Base-by-base conservation (phyloP, 2,888 invertebrate species). In the Aelia acuminata region DNA sequence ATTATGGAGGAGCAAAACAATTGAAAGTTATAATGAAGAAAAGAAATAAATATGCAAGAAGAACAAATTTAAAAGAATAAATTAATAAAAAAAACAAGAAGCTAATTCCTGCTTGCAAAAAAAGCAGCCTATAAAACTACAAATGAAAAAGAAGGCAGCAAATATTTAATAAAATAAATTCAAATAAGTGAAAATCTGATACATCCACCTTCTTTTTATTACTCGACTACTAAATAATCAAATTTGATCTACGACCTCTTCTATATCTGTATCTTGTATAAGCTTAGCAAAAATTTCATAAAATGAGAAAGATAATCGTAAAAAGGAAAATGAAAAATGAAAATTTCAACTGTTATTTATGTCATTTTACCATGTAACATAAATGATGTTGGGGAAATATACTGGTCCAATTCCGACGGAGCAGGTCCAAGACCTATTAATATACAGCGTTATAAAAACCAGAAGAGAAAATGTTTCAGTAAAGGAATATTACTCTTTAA, bases 261-360 rank as follows among this genome's bases (percentile, higher is more conserved):
- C 63, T 70, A 70, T 35, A 35, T 26, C 57, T 70, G 18, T 35
- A 70, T 5, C 5, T 31, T 35, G 35, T 7, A 35, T 70, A 70
- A 70, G 63, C 63, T 70, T 31, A 70, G 63, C 63, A 7, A 70
- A 3, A 13, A 70, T 47, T 47, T 84, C 26, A 47, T 26, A 84
- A 43, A 84, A 39, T 43, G 39, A 48, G 20, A 31, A 47, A 84
- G 75, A 87, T 22, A 87, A 89, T 31, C 13, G 47, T 43, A 20
- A 88, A 80, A 84, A 84, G 20, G 53, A 70, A 80, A 80, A 80
- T 80, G 43, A 80, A n/a, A n/a, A n/a, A n/a, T n/a, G n/a, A n/a
- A n/a, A n/a, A 43, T 43, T 43, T 43, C 22, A 80, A 80, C 43
- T 22, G 22, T n/a, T 47, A n/a, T 80, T 39, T 80, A n/a, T 80